These are phyloP conservation scores for Sebastes kiyomatsui DNA, from an alignment of 2,797 vertebrate species.

Conservation along the genomic window DNA sequence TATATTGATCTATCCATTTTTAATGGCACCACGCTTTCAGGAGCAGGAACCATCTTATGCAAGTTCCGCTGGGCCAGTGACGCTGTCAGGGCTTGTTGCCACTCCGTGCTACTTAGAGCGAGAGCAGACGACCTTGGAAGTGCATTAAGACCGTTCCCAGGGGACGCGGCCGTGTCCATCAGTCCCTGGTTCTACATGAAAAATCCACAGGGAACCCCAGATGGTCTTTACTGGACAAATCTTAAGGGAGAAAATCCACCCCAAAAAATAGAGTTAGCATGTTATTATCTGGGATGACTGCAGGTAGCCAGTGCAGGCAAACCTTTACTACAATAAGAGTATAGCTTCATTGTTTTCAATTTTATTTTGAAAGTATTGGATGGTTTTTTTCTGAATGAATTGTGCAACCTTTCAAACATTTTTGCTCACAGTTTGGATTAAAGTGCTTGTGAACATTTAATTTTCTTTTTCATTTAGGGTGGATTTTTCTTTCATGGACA, in stretches of 20 bases:
- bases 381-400: background rate
- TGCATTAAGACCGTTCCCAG: conserved; percentile 65
- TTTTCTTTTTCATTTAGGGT: background rate
- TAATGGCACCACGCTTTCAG: conserved; percentile 59
- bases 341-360: background rate
- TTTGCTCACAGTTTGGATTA: background rate
- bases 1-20: conserved; percentile 76
- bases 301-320: background rate
- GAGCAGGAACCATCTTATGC: conserved; percentile 53
- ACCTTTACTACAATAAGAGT: background rate
- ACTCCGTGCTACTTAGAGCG: conserved; percentile 54
- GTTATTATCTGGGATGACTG: background rate
- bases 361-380: background rate
- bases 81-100: conserved; percentile 67
- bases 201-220: conserved; percentile 16
- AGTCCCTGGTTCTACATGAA: conserved; percentile 35
- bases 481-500: background rate
- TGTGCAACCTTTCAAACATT: background rate
- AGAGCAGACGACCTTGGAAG: conserved; percentile 66
- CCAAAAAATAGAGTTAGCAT: background rate
- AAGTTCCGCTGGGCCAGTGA: conserved; percentile 60
- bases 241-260: background rate
- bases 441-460: background rate
- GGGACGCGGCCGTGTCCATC: conserved; percentile 52
- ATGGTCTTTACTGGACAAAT: conserved; percentile 14